Evolutionary conservation across 2,113 vertebrate species (phyloP).

Genomic region (Xiphophorus hellerii): DNA sequence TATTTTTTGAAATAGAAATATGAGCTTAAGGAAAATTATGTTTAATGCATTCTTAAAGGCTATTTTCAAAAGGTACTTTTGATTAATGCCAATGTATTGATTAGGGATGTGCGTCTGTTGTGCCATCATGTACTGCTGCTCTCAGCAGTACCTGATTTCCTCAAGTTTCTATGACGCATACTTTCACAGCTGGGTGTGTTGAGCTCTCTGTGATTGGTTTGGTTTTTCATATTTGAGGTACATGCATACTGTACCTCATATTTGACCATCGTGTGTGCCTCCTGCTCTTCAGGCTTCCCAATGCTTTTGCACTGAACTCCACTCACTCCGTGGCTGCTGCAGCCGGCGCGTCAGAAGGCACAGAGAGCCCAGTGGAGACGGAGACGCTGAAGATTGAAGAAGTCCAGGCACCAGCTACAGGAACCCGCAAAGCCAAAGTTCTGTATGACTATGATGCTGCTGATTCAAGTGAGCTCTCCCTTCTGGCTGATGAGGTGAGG

Average conservation of each 20-base stretch:
- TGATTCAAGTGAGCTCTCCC: slow-evolving; percentile 92
- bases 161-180: not conserved
- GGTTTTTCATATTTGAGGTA: not conserved
- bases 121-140: not conserved
- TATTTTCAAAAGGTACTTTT: too few relatives aligned
- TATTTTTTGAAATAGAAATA: too few relatives aligned
- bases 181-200: not conserved
- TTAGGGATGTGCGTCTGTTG: not conserved
- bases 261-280: not conserved
- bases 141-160: not conserved
- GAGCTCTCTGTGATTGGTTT: slow-evolving; percentile 1
- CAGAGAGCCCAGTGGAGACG: slow-evolving; percentile 71
- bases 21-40: too few relatives aligned
- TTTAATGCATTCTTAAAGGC: too few relatives aligned
- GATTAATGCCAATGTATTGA: too few relatives aligned
- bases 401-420: slow-evolving; percentile 88
- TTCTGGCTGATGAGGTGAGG: slow-evolving; percentile 92
- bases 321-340: slow-evolving; percentile 67
- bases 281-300: slow-evolving; percentile 83
- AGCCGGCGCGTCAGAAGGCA: slow-evolving; percentile 70
- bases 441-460: slow-evolving; percentile 95
- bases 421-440: slow-evolving; percentile 92
- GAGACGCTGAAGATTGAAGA: slow-evolving; percentile 88
- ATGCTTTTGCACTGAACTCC: slow-evolving; percentile 85
- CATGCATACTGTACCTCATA: not conserved